These are phyloP conservation scores for Cotesia congregata DNA, from an alignment of 2,888 invertebrate species.

Conservation along the genomic window DNA sequence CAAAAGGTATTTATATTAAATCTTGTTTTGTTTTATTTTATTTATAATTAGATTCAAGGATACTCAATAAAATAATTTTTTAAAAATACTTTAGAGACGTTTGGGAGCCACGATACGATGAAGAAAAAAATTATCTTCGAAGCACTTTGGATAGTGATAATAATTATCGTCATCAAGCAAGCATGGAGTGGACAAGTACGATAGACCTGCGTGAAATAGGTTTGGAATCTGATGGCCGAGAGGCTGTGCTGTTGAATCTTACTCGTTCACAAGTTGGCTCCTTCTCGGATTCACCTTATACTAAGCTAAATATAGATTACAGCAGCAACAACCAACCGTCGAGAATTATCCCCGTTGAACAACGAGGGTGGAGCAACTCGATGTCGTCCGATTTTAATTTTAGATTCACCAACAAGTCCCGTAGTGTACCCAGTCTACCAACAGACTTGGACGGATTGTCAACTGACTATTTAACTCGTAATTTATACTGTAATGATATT, in stretches of 20 bases:
- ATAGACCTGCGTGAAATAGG: conserved; percentile 67
- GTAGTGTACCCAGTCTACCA: conserved; percentile 68
- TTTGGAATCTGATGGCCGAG: conserved; percentile 59
- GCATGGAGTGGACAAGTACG: conserved; percentile 65
- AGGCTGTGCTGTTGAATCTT: conserved; percentile 52
- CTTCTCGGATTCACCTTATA: conserved; percentile 58
- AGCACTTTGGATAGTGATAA: conserved; percentile 56
- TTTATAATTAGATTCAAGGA: conserved; percentile 16
- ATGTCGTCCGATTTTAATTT: conserved; percentile 63
- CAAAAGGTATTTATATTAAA: conserved; percentile 6
- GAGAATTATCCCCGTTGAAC: conserved; percentile 48
- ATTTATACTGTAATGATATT: conserved; percentile 28
- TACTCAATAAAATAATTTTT: conserved; percentile 16
- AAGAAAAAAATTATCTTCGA: conserved; percentile 62
- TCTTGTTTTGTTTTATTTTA: not conserved
- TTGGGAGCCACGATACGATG: conserved; percentile 55
- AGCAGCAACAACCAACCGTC: conserved; percentile 54
- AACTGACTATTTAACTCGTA: conserved; percentile 13
- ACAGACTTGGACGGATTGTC: conserved; percentile 57
- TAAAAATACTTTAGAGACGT: conserved; percentile 49
- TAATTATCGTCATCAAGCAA: conserved; percentile 56
- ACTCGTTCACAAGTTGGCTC: conserved; percentile 47
- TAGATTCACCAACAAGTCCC: conserved; percentile 69
- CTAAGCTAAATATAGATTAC: conserved; percentile 65
- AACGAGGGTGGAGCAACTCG: conserved; percentile 57